Conservation (phyloP, 1,140 invertebrate genomes). For the Samia ricini region DNA sequence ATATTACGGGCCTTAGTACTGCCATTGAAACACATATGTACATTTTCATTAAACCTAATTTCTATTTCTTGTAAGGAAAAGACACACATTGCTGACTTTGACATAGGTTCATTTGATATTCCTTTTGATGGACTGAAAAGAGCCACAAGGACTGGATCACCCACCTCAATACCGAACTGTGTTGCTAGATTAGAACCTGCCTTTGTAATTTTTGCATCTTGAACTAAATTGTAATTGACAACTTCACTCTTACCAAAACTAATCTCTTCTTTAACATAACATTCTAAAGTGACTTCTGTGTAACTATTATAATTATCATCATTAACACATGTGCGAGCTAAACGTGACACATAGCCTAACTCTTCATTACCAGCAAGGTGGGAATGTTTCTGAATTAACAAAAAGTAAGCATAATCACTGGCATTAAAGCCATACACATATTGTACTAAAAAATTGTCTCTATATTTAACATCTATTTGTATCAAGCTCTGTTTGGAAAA, state of each 20-base stretch:
- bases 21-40: slow-evolving; percentile 97
- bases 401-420: slow-evolving; percentile 96
- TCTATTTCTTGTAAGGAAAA: slow-evolving; percentile 93
- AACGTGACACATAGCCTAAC: slow-evolving; percentile 91
- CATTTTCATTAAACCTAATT: slow-evolving; percentile 96
- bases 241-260: slow-evolving; percentile 73
- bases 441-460: slow-evolving; percentile 95
- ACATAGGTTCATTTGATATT: slow-evolving; percentile 86
- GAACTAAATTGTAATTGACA: slow-evolving; percentile 91
- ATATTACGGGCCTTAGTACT: slow-evolving; percentile 94
- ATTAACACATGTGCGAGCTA: slow-evolving; percentile 94
- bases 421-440: slow-evolving; percentile 98
- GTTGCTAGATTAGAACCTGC: slow-evolving; percentile 89
- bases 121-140: slow-evolving; percentile 91
- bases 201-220: slow-evolving; percentile 91
- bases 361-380: slow-evolving; percentile 93
- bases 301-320: slow-evolving; percentile 97
- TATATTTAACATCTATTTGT: slow-evolving; percentile 95
- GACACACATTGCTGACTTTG: slow-evolving; percentile 90
- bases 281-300: slow-evolving; percentile 95
- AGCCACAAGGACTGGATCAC: slow-evolving; percentile 88
- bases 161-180: slow-evolving; percentile 86
- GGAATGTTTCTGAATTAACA: slow-evolving; percentile 95
- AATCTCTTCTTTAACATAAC: slow-evolving; percentile 78
- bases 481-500: slow-evolving; percentile 92